phyloP scores from a whole-genome alignment of 2,113 vertebrate species.

The Elgaria multicarinata region DNA sequence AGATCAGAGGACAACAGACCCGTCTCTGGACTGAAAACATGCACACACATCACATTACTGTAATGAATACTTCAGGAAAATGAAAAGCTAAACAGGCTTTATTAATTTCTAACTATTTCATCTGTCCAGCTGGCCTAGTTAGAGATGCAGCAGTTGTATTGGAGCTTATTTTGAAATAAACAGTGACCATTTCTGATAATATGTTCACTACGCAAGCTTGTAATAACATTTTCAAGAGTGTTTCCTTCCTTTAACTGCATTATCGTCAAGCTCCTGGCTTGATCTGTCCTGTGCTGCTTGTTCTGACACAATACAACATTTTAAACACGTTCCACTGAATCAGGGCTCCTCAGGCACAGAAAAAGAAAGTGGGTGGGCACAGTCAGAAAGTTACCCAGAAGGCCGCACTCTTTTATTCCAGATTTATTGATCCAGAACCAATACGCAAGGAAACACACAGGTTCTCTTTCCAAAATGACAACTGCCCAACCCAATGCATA shows the following conservation, averaged over 20 bases:
- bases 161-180: conserved; percentile 60
- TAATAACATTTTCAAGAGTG: conserved; percentile 35
- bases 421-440: background rate
- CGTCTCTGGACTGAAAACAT: background rate
- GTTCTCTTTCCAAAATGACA: background rate
- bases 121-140: conserved; percentile 37
- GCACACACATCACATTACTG: background rate
- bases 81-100: conserved; percentile 37
- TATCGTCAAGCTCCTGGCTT: conserved; percentile 5
- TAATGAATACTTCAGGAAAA: conserved; percentile 21
- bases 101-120: conserved; percentile 36
- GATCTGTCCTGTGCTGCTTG: conserved; percentile 31
- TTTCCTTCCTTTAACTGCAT: conserved; percentile 39
- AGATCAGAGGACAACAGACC: background rate
- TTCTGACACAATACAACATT: background rate
- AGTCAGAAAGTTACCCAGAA: background rate
- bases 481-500: background rate
- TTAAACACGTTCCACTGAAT: conserved; percentile 17
- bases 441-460: background rate
- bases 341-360: conserved; percentile 15
- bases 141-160: conserved; percentile 47
- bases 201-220: conserved; percentile 17
- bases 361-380: conserved; percentile 4
- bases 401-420: background rate
- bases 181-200: conserved; percentile 50